Conservation (phyloP, 2,113 vertebrate species). For the Psephotus haematonotus region DNA sequence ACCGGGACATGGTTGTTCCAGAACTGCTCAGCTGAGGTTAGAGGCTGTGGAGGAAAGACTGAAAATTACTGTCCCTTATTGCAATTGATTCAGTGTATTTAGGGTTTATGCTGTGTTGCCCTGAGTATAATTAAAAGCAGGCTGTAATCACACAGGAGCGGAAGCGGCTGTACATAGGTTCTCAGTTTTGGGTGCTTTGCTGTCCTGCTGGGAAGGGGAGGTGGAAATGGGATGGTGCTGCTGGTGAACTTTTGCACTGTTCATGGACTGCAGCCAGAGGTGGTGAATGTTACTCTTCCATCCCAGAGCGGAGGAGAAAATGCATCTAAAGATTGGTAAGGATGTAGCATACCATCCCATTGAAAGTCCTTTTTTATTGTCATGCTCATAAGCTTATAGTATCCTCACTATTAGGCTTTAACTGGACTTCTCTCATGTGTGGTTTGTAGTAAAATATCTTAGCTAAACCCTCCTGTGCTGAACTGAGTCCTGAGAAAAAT, state of each 20-base stretch:
- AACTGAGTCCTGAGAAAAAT: not conserved
- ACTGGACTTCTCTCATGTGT: no score
- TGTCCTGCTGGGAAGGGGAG: not conserved
- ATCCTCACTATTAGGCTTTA: not conserved
- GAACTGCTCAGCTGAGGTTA: not conserved
- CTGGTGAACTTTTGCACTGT: not conserved
- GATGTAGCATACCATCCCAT: not conserved
- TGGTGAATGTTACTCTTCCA: accelerated
- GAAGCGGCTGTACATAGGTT: not conserved
- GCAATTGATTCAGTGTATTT: not conserved
- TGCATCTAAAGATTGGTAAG: not conserved
- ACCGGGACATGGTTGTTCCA: not conserved
- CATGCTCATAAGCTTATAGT: not conserved
- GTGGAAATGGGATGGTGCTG: not conserved
- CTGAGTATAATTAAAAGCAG: not conserved
- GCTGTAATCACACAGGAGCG: accelerated
- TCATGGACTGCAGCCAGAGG: not conserved
- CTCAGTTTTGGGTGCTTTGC: not conserved
- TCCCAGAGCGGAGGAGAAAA: not conserved
- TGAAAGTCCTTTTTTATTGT: not conserved
- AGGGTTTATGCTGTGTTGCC: not conserved
- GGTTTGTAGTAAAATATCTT: not conserved
- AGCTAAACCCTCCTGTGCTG: not conserved
- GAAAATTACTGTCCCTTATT: not conserved
- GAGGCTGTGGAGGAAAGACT: not conserved